A percentile compares a stretch with the other conserved stretches of the same genome.
These are phyloP conservation scores for Poicephalus meyeri DNA, from an alignment of 2,113 vertebrate genomes.

Conservation along the genomic window DNA sequence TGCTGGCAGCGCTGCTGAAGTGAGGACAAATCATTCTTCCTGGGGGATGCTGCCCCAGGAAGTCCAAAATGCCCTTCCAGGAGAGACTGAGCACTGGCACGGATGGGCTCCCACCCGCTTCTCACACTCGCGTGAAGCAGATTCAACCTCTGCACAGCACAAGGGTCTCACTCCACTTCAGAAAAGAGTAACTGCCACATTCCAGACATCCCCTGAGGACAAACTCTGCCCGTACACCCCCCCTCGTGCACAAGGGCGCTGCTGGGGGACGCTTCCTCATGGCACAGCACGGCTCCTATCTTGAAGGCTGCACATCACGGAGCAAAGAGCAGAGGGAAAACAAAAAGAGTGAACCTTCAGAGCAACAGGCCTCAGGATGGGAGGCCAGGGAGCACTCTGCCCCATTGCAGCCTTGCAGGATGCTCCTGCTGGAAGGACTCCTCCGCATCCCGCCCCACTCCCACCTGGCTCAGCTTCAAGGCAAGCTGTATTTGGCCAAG, in stretches of 20 bases:
- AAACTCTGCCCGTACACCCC: not conserved
- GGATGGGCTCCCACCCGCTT: not conserved
- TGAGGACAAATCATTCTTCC: not conserved
- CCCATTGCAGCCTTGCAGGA: not conserved
- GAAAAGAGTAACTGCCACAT: not conserved
- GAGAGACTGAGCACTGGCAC: not conserved
- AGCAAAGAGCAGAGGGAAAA: not conserved
- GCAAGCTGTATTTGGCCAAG: not conserved
- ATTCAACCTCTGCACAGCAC: not conserved
- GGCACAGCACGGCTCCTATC: not conserved
- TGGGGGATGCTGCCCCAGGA: not conserved
- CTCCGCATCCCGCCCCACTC: not conserved
- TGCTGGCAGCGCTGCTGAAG: not conserved
- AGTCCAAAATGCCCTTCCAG: not conserved
- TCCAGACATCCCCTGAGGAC: not conserved
- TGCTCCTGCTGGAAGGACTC: not conserved
- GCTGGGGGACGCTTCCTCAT: accelerated
- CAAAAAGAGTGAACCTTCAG: not conserved
- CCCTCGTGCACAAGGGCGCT: not conserved
- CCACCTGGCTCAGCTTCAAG: not conserved
- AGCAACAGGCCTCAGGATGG: not conserved
- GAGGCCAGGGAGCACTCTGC: not conserved
- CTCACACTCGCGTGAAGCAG: not conserved
- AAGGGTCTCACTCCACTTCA: not conserved
- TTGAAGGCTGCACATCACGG: not conserved